Base-by-base conservation (phyloP, 2,113 vertebrate genomes). In the Nyctibius bracteatus region DNA sequence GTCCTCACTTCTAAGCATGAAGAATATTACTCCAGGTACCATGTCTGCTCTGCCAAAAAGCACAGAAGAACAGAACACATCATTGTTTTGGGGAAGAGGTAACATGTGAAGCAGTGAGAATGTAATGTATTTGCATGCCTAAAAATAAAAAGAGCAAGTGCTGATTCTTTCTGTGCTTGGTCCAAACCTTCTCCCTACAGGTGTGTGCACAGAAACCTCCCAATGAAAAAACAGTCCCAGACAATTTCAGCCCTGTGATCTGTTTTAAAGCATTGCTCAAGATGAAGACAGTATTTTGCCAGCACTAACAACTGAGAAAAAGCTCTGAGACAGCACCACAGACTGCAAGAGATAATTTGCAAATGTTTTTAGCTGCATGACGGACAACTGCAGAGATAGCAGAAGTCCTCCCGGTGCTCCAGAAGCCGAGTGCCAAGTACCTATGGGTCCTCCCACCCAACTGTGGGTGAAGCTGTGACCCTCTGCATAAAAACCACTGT, bases 141-240 rank as follows among this genome's bases (percentile, higher is more conserved):
- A 72, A 44, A 62, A 63, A 62, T 22, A 51, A 33, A 55, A 66
- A 12, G 0, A 61, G 4, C 21, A 75, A 47, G 44, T 9, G 27
- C 20, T 68, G 41, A n/a, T 55, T 73, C 25, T 27, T 61, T 10
- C 57, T 57, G 35, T 51, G 51, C 31, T 47, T 55, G 41, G 65
- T 47, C 21, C 78, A 55, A 74, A 71, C 4, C 18, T 54, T 35
- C 22, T 46, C 57, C 1, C 0, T 1, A 12, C 31, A 75, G n/a
- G 31, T 27, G 51, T 0, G 0, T 1, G 7, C 17, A 46, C 10
- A 44, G 30, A 81, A 88, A 20, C 14, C 27, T 80, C 33, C 19
- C 58, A 33, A 14, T 0, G 5, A 31, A 28, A 46, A 87, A 31
- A 7, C 4, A 52, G 23, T 1, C 27, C 39, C 37, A 6, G 79